phyloP scores from a whole-genome alignment of 1,140 invertebrate genomes.

The Chrysomallon squamiferum region DNA sequence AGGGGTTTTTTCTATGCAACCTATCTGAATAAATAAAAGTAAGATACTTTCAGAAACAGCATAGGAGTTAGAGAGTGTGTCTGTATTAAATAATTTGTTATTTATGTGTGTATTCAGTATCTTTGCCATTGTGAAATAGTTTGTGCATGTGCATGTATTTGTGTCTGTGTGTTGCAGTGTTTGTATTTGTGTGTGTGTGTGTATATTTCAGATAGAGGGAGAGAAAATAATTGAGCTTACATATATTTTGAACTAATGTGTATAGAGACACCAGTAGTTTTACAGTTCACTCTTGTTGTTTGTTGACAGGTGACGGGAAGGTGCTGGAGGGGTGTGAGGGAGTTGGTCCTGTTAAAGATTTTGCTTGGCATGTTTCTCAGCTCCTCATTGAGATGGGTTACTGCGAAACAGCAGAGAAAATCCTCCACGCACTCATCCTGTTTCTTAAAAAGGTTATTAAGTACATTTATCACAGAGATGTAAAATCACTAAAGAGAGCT shows the following conservation, averaged over 20 bases:
- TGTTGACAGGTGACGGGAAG: background rate
- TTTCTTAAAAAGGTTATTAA: conserved; percentile 20
- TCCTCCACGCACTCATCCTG: conserved; percentile 20
- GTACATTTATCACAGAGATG: background rate
- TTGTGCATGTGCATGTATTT: conserved; percentile 2
- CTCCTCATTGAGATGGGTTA: conserved; percentile 30
- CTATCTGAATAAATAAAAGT: too few species aligned
- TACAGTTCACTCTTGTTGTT: too few species aligned
- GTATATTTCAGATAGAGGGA: background rate
- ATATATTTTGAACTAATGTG: too few species aligned
- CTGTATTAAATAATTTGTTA: too few species aligned
- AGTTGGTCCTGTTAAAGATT: conserved; percentile 1
- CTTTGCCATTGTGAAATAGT: too few species aligned
- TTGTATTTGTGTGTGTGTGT: conserved; percentile 5
- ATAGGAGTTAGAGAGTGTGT: too few species aligned
- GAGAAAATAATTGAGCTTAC: background rate
- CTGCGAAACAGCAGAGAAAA: conserved; percentile 17
- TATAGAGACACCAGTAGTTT: too few species aligned
- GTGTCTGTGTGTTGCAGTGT: conserved; percentile 9
- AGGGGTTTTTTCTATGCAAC: too few species aligned
- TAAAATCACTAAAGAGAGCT: too few species aligned
- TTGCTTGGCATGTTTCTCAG: conserved; percentile 21
- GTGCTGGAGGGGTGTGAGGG: conserved; percentile 1
- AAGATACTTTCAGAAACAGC: too few species aligned
- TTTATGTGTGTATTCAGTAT: too few species aligned